These are phyloP conservation scores for Malacosoma neustria DNA, from an alignment of 2,888 invertebrate species.

Conservation along the genomic window DNA sequence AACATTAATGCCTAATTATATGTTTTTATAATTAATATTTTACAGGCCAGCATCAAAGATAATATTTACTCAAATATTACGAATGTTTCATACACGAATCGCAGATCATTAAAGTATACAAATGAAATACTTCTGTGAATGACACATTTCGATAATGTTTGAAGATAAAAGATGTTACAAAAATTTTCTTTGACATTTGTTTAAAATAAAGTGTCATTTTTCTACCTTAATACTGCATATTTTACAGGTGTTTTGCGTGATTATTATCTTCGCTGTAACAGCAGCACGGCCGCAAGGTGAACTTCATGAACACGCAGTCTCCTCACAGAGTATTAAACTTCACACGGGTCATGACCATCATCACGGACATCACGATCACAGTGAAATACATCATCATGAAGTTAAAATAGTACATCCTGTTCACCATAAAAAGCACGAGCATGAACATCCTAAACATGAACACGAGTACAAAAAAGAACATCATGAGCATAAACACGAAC, in stretches of 20 bases:
- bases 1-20: too few species aligned
- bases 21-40: too few species aligned
- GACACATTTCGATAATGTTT: too few species aligned
- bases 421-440: conserved; percentile 10
- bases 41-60: too few species aligned
- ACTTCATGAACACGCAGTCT: conserved; percentile 17
- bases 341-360: conserved; percentile 19
- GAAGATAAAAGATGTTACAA: too few species aligned
- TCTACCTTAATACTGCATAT: too few species aligned
- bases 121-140: too few species aligned
- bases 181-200: too few species aligned
- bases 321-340: conserved; percentile 30
- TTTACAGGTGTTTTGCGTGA: conserved; percentile 18
- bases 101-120: too few species aligned
- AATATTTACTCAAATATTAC: too few species aligned
- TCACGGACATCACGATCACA: conserved; percentile 6
- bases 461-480: conserved; percentile 19
- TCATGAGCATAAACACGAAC: conserved; percentile 12
- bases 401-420: background rate
- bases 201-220: too few species aligned
- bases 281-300: conserved; percentile 14
- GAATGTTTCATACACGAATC: too few species aligned
- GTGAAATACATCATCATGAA: conserved; percentile 4
- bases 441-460: conserved; percentile 9
- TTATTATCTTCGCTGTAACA: conserved; percentile 11